Conservation (phyloP, 2,888 invertebrate species). For the Nematopogon swammerdamellus region DNA sequence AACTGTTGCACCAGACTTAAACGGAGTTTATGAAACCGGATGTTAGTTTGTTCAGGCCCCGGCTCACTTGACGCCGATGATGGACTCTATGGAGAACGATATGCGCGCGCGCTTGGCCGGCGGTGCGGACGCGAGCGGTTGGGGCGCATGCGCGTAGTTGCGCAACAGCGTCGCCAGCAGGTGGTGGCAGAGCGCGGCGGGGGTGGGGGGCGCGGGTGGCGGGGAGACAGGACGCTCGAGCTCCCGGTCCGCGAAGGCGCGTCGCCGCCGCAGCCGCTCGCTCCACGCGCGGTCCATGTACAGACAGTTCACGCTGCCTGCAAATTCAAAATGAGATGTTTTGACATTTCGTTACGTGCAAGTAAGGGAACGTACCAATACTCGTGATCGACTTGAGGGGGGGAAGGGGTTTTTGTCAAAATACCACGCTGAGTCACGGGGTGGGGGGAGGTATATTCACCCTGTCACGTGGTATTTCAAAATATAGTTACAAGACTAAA, state of each 20-base stretch:
- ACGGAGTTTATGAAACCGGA: too few species aligned
- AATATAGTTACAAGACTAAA: too few species aligned
- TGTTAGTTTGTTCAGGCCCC: too few species aligned
- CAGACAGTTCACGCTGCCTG: constrained; percentile 9
- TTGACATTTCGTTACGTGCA: too few species aligned
- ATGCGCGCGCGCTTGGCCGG: constrained; percentile 32
- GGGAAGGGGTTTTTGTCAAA: too few species aligned
- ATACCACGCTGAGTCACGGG: too few species aligned
- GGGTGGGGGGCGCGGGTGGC: constrained; percentile 16
- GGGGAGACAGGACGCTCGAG: constrained; percentile 51
- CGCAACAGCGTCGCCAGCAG: constrained; percentile 39
- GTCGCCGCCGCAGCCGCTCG: constrained; percentile 53
- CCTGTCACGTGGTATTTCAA: too few species aligned
- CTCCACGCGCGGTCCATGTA: constrained; percentile 25
- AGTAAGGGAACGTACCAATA: too few species aligned
- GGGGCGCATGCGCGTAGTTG: constrained; percentile 24
- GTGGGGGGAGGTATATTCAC: too few species aligned
- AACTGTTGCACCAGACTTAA: too few species aligned
- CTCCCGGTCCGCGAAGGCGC: constrained; percentile 66
- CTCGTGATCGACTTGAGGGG: too few species aligned
- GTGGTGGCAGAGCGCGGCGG: constrained; percentile 46
- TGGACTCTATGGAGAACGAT: constrained; percentile 67
- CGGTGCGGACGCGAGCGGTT: constrained; percentile 20
- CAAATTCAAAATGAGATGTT: too few species aligned
- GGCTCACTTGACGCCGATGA: constrained; percentile 60